Evolutionary conservation across 2,113 vertebrate species (phyloP), one percentile per base, ranked within the genome.

Genomic region (Ciconia boyciana): DNA sequence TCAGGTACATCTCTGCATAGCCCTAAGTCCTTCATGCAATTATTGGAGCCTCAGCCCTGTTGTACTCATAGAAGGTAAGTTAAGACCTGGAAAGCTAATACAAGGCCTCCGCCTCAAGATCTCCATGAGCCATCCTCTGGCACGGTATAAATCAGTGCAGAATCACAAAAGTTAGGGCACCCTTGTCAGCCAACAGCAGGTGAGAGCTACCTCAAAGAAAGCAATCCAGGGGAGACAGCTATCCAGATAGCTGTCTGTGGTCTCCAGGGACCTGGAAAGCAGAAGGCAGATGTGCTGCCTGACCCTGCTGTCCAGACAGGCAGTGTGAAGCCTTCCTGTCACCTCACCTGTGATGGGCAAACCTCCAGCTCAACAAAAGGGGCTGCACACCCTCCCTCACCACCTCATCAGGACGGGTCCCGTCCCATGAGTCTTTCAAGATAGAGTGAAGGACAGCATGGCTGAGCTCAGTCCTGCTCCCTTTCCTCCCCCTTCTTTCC

Each of bases 381-480:
- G 29, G 24, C 36, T 6, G 26, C 54, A 13, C 26, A 29, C 6
- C 32, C 43, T 29, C 49, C 46, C 54, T 76, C 48, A n/a, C 48
- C n/a, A 8, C n/a, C 0, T 7, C 49, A 19, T 3, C 43, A 17
- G 58, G 17, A 29, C 11, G 4, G 0, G 7, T 21, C 24, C 39
- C 3, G 2, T 16, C 25, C 76, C 2, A 20, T 1, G 10, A 36
- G 26, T 49, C 70, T 11, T 14, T 32, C 57, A 20, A 28, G 66
- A 13, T 1, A 13, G 43, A 21, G 34, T 4, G 39, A 31, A 61
- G 76, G 41, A 32, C n/a, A 21, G 36, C 9, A 2, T 1, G 13
- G 70, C 57, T 25, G 39, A 43, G 48, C 48, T 46, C 55, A 14
- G 32, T 34, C 41, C 49, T 29, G 31, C 60, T 58, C 58, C 39